phyloP scores from a whole-genome alignment of 2,888 invertebrate species.

The Nesidiocoris tenuis region DNA sequence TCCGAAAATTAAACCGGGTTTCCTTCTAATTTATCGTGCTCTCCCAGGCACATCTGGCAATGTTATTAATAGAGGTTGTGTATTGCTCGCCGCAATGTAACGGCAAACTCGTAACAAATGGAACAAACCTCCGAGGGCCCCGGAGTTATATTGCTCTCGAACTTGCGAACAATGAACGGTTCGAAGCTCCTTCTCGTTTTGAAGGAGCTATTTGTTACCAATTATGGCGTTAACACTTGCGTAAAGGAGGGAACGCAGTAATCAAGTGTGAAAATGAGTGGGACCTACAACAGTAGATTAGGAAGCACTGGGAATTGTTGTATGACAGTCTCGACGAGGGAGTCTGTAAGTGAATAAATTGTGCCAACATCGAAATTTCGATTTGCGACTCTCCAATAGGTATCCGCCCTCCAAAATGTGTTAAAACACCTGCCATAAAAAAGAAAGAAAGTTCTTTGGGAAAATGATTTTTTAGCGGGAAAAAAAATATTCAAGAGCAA shows the following conservation, averaged over 20 bases:
- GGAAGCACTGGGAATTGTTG: too few relatives aligned
- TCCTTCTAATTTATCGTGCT: conserved; percentile 22
- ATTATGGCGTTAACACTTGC: not conserved
- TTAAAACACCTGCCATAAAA: too few relatives aligned
- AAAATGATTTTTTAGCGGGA: too few relatives aligned
- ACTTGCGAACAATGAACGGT: not conserved
- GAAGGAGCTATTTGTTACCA: not conserved
- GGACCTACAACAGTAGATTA: too few relatives aligned
- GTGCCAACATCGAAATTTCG: too few relatives aligned
- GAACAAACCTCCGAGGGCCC: not conserved
- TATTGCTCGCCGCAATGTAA: conserved; percentile 23
- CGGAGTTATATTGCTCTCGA: not conserved
- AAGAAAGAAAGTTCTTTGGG: too few relatives aligned
- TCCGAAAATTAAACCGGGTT: conserved; percentile 14
- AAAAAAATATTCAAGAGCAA: too few relatives aligned
- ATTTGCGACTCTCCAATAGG: too few relatives aligned
- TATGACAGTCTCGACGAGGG: too few relatives aligned
- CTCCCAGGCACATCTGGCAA: conserved; percentile 35
- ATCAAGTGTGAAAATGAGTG: not conserved
- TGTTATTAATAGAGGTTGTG: conserved; percentile 32
- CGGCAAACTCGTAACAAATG: conserved; percentile 38
- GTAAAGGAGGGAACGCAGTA: too few relatives aligned
- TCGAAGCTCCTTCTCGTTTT: not conserved
- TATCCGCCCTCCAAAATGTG: too few relatives aligned
- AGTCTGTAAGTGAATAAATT: too few relatives aligned